Evolutionary conservation across 2,113 vertebrate genomes (phyloP), one percentile per base, ranked within the genome.

Genomic region (Australoheros scitulus): DNA sequence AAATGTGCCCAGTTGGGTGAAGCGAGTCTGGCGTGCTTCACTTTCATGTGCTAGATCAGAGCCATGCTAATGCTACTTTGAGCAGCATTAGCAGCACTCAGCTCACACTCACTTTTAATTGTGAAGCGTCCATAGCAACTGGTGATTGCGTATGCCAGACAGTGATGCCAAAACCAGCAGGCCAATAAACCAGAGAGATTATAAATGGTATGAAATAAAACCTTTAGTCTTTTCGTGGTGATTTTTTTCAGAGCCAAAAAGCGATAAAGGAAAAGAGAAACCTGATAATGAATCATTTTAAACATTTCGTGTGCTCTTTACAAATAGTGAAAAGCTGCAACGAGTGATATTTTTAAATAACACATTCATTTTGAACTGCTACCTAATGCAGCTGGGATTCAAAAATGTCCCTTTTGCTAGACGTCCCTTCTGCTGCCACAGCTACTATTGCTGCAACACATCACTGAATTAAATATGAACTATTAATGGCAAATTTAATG

Each of bases 11-110:
- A 80, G 81, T 91, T 77, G 87, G 88, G 77, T 74, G 90, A 88
- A 87, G 82, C 72, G 57, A 89, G 84, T 87, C 83, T 88, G 86
- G 63, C 32, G 29, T 36, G 15, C 80, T 89, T 86, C 43, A 52
- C 90, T 93, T 95, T 93, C 91, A 89, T 93, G 84, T 87, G 79
- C 58, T 52, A 89, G 85, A 90, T 94, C 93, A 90, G 89, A 93
- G 91, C 79, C 79, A 94, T 94, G 92, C 91, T 94, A 92, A 91
- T 92, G 91, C 88, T 79, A 90, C 84, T 82, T 77, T 83, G 65
- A 76, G 8, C 75, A 47, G 83, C 41, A 81, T 91, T 85, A 93
- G 84, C 79, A 41, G 84, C 79, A n/a, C 70, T 89, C 78, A 63
- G 68, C 84, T 88, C 90, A 58, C 41, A 38, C 38, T 84, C 38